Base-by-base conservation (phyloP, 2,888 invertebrate genomes). In the Patella ulyssiponensis region DNA sequence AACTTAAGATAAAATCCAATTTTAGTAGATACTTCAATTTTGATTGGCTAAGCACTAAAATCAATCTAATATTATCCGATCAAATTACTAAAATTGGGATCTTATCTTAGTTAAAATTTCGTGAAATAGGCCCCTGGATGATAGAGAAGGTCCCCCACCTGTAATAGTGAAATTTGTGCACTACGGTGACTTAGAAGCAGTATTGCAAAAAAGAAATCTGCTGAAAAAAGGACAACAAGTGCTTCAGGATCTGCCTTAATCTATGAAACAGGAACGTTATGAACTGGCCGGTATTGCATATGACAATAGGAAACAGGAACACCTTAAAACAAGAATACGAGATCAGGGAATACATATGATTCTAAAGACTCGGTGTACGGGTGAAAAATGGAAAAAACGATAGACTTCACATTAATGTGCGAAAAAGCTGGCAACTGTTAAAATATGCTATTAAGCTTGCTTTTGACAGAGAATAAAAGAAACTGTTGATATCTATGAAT, bases 151-250 rank as follows among this genome's bases (percentile, higher is more conserved):
- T 17, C 51, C 1, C 23, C 71, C 51, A 71, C 5, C 15, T 27
- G 23, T 17, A 71, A 51, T 44, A 20, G 51, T 71, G 17, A 23
- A 71, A 51, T 44, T 71, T 71, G 33, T 71, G 33, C 71, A 71
- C 23, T 17, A 14, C 17, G 12, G n/a, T 14, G 51, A 71, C 23
- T 17, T 17, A 23, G 33, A 23, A 23, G 71, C 15, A 20, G 33
- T 71, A 9, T 17, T 27, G 3, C 5, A 71, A 7, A 58, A 58
- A 58, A 4, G n/a, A n/a, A 17, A 58, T 20, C 17, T 58, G n/a
- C 58, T 58, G 17, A 17, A 17, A 58, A 58, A 15, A 58, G 58
- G 58, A 58, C 58, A 58, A 58, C 58, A 58, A n/a, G 58, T 58
- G 0, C 20, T 58, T n/a, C 17, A 58, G 20, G 58, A 58, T 20